Conservation (phyloP, 2,888 invertebrate genomes). For the Anticlea derivata region DNA sequence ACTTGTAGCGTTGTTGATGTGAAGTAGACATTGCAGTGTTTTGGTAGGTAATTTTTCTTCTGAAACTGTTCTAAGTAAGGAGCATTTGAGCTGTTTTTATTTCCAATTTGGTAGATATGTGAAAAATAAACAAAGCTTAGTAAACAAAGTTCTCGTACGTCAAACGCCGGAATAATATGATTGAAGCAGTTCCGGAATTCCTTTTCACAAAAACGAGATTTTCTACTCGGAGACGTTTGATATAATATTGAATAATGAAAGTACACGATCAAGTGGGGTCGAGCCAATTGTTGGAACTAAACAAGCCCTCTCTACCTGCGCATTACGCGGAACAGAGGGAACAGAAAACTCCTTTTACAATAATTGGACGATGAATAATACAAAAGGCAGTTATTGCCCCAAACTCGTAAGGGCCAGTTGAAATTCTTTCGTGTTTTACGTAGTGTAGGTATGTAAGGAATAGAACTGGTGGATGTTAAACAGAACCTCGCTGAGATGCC, state of each 20-base stretch:
- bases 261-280: constrained; percentile 52
- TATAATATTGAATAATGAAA: constrained; percentile 72
- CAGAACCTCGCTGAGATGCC: constrained; percentile 12
- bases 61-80: no score
- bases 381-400: constrained; percentile 76
- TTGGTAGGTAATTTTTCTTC: no score
- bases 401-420: constrained; percentile 63
- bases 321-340: constrained; percentile 46
- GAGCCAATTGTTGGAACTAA: constrained; percentile 65
- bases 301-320: constrained; percentile 62
- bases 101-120: constrained; percentile 6
- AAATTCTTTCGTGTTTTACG: constrained; percentile 39
- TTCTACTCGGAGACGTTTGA: constrained; percentile 50
- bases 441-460: constrained; percentile 28
- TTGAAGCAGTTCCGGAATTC: constrained; percentile 20
- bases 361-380: constrained; percentile 84
- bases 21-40: no score
- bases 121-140: neutral
- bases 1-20: constrained; percentile 2
- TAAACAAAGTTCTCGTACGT: neutral
- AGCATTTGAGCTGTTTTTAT: no score
- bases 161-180: constrained; percentile 19
- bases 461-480: constrained; percentile 20
- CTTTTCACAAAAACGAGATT: constrained; percentile 32
- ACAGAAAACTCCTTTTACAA: constrained; percentile 79